Evolutionary conservation across 2,888 invertebrate species (phyloP), one percentile per base, ranked within the genome.

Genomic region (Eurytoma adleriae): DNA sequence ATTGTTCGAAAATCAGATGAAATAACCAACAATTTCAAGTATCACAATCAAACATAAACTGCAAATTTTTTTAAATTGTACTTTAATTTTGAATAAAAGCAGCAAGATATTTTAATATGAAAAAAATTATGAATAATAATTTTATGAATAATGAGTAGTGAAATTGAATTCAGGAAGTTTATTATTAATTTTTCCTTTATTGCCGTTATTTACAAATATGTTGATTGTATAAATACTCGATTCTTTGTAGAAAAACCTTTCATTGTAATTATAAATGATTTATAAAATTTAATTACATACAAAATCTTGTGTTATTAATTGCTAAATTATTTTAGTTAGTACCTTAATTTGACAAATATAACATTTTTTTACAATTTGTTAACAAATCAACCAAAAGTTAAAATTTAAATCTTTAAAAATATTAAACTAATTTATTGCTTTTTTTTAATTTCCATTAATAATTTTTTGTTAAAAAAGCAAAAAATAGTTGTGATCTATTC

Each of bases 291-390:
- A 70, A 81, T 81, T 81, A 81, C 78, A 78, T 74, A 81, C 74
- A 81, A 80, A 74, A 78, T 74, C 18, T 81, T 70, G 52, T n/a
- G 54, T 71, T 67, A 50, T 30, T 64, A 74, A 80, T 73, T 67
- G 59, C 48, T 48, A 57, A 13, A 74, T 73, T 75, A 81, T 56
- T 74, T 57, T 73, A 75, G 52, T 78, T 74, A 78, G 66, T 78
- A 80, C 20, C 57, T 52, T 71, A 77, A 78, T 67, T 18, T 67
- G 71, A 80, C 75, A 80, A 78, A 80, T 82, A 78, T 75, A 82
- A 80, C 78, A 80, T 54, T 81, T 78, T 82, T 82, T 82, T 80
- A 80, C 78, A 80, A 82, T 16, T 80, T 67, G 76, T 80, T 52
- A 82, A 82, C 78, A 76, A 80, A 18, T 75, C n/a, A 72, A 77